A percentile compares a stretch with the other conserved stretches of the same genome.
Evolutionary conservation across 2,113 vertebrate genomes (phyloP).

Genomic region (Craseonycteris thonglongyai): DNA sequence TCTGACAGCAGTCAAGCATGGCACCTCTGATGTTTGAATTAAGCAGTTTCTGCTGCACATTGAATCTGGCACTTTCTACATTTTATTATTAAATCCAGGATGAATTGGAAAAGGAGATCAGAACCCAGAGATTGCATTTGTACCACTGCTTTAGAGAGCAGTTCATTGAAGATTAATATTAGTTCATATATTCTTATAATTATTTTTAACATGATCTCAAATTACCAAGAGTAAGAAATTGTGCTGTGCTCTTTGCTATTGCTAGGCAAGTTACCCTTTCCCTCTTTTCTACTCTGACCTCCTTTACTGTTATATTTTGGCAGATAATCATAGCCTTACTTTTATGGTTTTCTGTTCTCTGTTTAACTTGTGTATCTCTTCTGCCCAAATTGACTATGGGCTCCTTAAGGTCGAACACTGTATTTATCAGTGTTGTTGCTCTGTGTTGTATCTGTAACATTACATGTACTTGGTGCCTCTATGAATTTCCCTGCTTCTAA

Average conservation of each 20-base stretch:
- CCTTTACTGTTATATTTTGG: not conserved
- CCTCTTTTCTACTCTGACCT: not conserved
- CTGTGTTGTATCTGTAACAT: not conserved
- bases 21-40: not conserved
- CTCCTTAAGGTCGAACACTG: not conserved
- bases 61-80: not conserved
- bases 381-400: not conserved
- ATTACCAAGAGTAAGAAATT: not conserved
- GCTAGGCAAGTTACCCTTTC: not conserved
- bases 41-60: not conserved
- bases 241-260: not conserved
- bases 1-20: not conserved
- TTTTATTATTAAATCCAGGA: not conserved
- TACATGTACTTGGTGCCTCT: not conserved
- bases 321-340: not conserved
- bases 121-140: not conserved
- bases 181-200: not conserved
- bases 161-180: not conserved
- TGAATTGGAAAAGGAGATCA: not conserved
- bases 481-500: not conserved
- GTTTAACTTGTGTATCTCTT: not conserved
- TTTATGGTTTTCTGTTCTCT: slow-evolving; percentile 10
- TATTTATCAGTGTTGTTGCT: not conserved
- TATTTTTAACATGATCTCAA: not conserved
- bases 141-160: not conserved